Evolutionary conservation across 2,888 invertebrate genomes (phyloP).

Genomic region (Habrosyne pyritoides): DNA sequence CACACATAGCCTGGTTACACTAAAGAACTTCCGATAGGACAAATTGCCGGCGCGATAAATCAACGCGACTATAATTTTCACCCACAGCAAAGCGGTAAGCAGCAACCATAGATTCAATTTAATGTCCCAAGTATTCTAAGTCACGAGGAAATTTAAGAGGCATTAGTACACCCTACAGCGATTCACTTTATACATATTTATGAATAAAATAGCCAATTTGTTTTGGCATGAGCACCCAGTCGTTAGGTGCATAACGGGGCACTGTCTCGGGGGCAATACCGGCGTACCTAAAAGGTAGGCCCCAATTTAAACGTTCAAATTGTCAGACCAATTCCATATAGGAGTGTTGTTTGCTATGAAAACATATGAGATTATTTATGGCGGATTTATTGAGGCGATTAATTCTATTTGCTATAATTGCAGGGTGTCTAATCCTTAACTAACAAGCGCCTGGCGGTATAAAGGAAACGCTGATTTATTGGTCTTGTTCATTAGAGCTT

Average conservation of each 20-base stretch:
- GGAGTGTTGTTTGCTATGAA: slow-evolving; percentile 31
- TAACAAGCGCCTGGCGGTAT: background rate
- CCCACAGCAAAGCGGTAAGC: slow-evolving; percentile 45
- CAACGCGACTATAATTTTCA: slow-evolving; percentile 56
- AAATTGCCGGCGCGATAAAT: slow-evolving; percentile 66
- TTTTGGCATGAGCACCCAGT: slow-evolving; percentile 44
- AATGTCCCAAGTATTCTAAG: slow-evolving; percentile 60
- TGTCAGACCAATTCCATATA: slow-evolving; percentile 48
- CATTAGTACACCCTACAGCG: slow-evolving; percentile 64
- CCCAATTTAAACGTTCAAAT: slow-evolving; percentile 56
- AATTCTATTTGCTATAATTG: slow-evolving; percentile 33
- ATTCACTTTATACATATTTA: slow-evolving; percentile 69
- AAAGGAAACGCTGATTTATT: background rate
- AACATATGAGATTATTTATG: slow-evolving; percentile 38
- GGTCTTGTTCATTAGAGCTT: background rate
- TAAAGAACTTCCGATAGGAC: slow-evolving; percentile 58
- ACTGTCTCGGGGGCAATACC: slow-evolving; percentile 47
- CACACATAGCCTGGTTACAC: slow-evolving; percentile 13
- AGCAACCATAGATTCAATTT: slow-evolving; percentile 63
- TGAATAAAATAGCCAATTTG: slow-evolving; percentile 65
- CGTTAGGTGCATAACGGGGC: slow-evolving; percentile 49
- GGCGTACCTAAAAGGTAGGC: slow-evolving; percentile 52
- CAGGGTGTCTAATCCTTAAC: slow-evolving; percentile 17
- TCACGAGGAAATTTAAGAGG: slow-evolving; percentile 66
- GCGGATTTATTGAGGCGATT: slow-evolving; percentile 36